Evolutionary conservation across 2,888 invertebrate genomes (phyloP), one percentile per base, ranked within the genome.

Genomic region (Smittia sp.): DNA sequence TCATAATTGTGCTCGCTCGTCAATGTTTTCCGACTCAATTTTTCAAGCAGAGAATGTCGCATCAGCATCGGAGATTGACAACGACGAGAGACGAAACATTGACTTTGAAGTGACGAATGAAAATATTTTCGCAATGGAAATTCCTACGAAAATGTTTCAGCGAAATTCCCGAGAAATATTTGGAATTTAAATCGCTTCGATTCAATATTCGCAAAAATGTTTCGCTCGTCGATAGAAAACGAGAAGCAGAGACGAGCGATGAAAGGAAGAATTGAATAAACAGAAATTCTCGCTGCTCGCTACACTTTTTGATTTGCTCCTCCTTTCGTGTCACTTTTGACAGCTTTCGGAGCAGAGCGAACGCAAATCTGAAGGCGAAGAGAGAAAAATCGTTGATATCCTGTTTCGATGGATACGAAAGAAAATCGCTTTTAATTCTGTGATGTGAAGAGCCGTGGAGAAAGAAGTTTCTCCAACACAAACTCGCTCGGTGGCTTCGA

Each of bases 241-340:
- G n/a, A 2, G 18, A 18, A 46, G 11, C 52, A 46, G 11, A 46
- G n/a, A 46, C n/a, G 52, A 46, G n/a, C n/a, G n/a, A n/a, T n/a
- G n/a, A n/a, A n/a, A n/a, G n/a, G n/a, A 46, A 46, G 2, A 46
- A 7, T 13, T 46, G 52, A 46, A 22, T 58, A 18, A 58, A 58
- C 18, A 58, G 9, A 20, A 58, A 58, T 58, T 46, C 46, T 46
- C 11, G 6, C 15, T 46, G 6, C 46, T n/a, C 46, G 11, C 15
- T 46, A n/a, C 46, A 15, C 11, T 13, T 46, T 58, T 58, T 58
- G 58, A 58, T 67, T 46, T 13, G 67, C 67, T 46, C 67, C 67
- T 67, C 67, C 67, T 67, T 65, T 67, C 9, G 22, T 67, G 67
- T 67, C 67, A 67, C 32, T 67, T 67, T 67, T 67, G 67, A 67